phyloP scores from a whole-genome alignment of 2,888 invertebrate genomes.

The Tinea semifulvella region DNA sequence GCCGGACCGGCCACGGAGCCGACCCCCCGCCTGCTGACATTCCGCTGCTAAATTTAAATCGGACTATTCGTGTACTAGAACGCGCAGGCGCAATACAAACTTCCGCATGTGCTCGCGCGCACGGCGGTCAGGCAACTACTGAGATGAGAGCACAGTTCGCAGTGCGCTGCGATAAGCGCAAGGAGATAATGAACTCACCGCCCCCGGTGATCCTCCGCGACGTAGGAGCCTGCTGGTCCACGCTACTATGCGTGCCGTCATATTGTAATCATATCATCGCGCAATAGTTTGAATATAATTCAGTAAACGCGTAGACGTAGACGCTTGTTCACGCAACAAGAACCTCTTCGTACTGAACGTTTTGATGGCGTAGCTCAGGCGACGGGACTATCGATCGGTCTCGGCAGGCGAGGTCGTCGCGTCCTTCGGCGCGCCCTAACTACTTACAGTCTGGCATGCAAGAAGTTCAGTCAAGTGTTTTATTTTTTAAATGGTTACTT shows the following conservation, averaged over 20 bases:
- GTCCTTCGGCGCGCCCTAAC: constrained; percentile 64
- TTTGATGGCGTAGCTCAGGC: constrained; percentile 34
- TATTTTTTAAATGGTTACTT: background rate
- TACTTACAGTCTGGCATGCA: constrained; percentile 18
- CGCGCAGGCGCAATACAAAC: constrained; percentile 60
- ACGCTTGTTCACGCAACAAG: constrained; percentile 43
- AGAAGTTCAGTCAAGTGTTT: constrained; percentile 16
- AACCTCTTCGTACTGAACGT: constrained; percentile 47
- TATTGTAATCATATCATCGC: constrained; percentile 22
- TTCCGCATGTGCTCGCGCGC: constrained; percentile 63
- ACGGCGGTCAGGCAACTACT: constrained; percentile 58
- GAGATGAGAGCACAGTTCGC: constrained; percentile 37
- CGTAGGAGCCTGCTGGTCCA: constrained; percentile 56
- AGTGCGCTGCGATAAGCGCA: constrained; percentile 43
- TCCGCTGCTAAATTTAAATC: constrained; percentile 58
- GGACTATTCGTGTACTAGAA: constrained; percentile 60
- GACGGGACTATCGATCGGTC: constrained; percentile 53
- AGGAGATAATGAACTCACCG: constrained; percentile 59
- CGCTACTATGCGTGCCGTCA: constrained; percentile 48
- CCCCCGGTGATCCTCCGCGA: constrained; percentile 57
- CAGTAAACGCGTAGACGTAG: background rate
- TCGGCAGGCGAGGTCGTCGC: constrained; percentile 49
- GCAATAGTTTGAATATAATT: background rate
- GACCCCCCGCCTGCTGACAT: constrained; percentile 67
- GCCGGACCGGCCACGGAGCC: constrained; percentile 79